A percentile compares a stretch with the other conserved stretches of the same genome.
phyloP scores from a whole-genome alignment of 2,797 vertebrate genomes.

The Pangasius sanitwongsei region DNA sequence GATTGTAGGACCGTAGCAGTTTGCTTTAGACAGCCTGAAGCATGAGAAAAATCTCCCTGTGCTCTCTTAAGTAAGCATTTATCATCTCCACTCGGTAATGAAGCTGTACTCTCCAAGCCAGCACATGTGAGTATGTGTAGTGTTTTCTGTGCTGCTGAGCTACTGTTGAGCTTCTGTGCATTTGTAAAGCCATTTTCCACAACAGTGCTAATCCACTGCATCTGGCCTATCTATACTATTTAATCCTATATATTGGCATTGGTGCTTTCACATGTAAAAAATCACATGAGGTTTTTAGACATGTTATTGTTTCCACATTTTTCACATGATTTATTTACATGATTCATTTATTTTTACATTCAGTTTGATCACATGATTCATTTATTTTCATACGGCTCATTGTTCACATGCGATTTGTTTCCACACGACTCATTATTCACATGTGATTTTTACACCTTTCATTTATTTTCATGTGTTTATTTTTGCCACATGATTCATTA shows the following conservation, averaged over 20 bases:
- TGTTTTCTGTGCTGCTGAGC: constrained; percentile 29
- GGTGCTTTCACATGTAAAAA: not conserved
- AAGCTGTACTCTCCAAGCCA: constrained; percentile 36
- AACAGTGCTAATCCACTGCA: constrained; percentile 49
- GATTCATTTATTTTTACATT: not conserved
- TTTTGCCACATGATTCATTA: not conserved
- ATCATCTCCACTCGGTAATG: constrained; percentile 53
- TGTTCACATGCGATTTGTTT: not conserved
- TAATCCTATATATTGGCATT: constrained; percentile 14
- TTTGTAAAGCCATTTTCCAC: constrained; percentile 39
- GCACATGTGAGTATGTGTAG: not conserved
- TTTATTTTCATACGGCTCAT: not conserved
- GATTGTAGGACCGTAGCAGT: constrained; percentile 16
- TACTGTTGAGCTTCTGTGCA: constrained; percentile 17
- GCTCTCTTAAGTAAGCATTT: constrained; percentile 50
- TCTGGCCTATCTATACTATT: constrained; percentile 41
- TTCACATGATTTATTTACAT: not conserved
- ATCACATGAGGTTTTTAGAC: not conserved
- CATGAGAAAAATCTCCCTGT: constrained; percentile 1
- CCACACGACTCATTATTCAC: too few species aligned
- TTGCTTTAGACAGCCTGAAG: constrained; percentile 44
- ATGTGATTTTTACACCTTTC: not conserved
- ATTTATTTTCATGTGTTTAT: not conserved
- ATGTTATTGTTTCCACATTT: not conserved
- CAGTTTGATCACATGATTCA: not conserved